These are phyloP conservation scores for Pagetopsis macropterus DNA, from an alignment of 2,797 vertebrate species.

Conservation along the genomic window DNA sequence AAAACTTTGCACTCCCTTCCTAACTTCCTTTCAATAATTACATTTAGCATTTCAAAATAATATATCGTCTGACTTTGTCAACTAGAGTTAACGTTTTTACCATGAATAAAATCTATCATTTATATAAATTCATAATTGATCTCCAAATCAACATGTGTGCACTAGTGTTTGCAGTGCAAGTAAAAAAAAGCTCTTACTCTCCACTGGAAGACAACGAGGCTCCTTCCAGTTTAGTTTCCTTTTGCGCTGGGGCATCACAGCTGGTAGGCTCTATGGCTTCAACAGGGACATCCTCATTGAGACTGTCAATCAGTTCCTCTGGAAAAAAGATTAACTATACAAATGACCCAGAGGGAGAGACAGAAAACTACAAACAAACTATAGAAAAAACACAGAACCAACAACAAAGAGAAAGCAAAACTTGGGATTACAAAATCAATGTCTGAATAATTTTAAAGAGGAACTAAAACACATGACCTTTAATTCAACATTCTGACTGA, in stretches of 20 bases:
- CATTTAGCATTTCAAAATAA: background rate
- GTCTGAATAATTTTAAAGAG: conserved; percentile 24
- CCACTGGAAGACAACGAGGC: conserved; percentile 63
- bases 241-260: conserved; percentile 55
- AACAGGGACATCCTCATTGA: conserved; percentile 34
- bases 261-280: conserved; percentile 31
- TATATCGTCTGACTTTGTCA: background rate
- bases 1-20: background rate
- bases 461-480: conserved; percentile 32
- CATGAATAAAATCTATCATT: background rate
- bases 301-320: conserved; percentile 60
- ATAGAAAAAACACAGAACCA: background rate
- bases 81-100: background rate
- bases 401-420: conserved; percentile 7
- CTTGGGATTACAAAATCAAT: conserved; percentile 20
- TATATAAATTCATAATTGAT: background rate
- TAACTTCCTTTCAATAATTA: no score
- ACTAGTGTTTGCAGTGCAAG: background rate
- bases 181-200: conserved; percentile 68
- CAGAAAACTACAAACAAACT: background rate
- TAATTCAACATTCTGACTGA: background rate
- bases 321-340: conserved; percentile 2
- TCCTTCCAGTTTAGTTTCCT: conserved; percentile 53
- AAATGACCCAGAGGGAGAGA: background rate
- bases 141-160: background rate